These are phyloP conservation scores for Sebastes oblongus DNA, from an alignment of 2,797 vertebrate species.

Conservation along the genomic window DNA sequence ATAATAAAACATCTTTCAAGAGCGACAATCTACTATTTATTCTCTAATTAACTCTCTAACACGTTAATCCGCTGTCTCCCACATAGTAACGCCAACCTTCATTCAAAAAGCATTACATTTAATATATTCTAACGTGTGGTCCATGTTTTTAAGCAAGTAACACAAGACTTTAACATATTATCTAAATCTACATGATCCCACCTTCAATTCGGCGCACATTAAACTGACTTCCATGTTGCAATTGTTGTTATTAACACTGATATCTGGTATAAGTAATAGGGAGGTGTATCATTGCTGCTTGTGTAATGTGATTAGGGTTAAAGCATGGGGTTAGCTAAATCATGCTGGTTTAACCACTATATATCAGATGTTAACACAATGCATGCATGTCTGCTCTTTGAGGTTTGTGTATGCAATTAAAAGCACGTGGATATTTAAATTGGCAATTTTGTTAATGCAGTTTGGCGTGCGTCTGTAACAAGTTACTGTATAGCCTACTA, in stretches of 20 bases:
- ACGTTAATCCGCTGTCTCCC: fast-evolving
- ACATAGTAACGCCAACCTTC: neutral
- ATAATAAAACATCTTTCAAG: neutral
- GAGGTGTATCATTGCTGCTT: too few relatives aligned
- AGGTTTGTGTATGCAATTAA: fast-evolving
- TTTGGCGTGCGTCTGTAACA: neutral
- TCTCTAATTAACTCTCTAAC: fast-evolving
- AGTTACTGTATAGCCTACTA: neutral
- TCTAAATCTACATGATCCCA: too few relatives aligned
- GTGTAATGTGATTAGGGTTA: too few relatives aligned
- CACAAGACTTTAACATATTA: neutral
- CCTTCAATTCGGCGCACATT: neutral
- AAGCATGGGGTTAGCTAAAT: neutral
- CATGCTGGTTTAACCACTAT: neutral
- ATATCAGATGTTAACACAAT: neutral
- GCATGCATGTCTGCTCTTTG: neutral
- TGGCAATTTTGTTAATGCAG: neutral
- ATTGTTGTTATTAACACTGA: neutral
- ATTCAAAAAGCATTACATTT: neutral
- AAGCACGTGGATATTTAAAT: neutral
- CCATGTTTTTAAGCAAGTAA: fast-evolving
- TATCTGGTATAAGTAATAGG: neutral
- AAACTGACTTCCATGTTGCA: neutral
- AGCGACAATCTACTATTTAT: neutral
- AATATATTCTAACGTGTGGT: neutral